phyloP scores from a whole-genome alignment of 2,113 vertebrate genomes.

The Agapornis roseicollis region DNA sequence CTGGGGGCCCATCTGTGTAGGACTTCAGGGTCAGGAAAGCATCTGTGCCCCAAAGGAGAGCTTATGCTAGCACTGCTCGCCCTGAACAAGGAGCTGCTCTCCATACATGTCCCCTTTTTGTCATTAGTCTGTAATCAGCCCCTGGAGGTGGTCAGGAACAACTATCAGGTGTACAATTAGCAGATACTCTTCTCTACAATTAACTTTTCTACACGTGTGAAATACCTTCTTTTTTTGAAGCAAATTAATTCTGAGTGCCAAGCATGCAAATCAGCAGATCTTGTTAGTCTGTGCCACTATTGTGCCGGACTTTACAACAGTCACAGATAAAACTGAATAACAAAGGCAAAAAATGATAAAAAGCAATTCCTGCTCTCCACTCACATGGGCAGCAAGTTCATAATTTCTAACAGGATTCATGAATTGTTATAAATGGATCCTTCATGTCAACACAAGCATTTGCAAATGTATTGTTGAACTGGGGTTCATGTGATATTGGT shows the following conservation, averaged over 20 bases:
- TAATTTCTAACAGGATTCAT: background rate
- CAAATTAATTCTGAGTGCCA: background rate
- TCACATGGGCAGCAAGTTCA: background rate
- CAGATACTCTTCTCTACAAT: background rate
- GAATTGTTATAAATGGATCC: background rate
- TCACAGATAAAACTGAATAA: background rate
- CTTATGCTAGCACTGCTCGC: background rate
- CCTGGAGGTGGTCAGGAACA: background rate
- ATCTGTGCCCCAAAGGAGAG: background rate
- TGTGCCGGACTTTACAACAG: background rate
- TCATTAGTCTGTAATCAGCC: background rate
- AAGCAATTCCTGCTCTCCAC: background rate
- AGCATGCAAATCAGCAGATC: background rate
- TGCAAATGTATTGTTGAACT: background rate
- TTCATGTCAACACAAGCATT: background rate
- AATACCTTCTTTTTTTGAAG: background rate
- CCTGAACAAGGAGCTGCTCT: background rate
- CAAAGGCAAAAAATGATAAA: background rate
- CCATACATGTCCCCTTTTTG: background rate
- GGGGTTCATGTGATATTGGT: accelerated
- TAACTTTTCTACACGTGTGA: background rate
- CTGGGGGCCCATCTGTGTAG: background rate
- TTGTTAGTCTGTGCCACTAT: background rate
- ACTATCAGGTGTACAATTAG: background rate
- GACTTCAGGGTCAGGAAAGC: background rate